Evolutionary conservation across 2,888 invertebrate genomes (phyloP).

Genomic region (Pseudococcus longispinus): DNA sequence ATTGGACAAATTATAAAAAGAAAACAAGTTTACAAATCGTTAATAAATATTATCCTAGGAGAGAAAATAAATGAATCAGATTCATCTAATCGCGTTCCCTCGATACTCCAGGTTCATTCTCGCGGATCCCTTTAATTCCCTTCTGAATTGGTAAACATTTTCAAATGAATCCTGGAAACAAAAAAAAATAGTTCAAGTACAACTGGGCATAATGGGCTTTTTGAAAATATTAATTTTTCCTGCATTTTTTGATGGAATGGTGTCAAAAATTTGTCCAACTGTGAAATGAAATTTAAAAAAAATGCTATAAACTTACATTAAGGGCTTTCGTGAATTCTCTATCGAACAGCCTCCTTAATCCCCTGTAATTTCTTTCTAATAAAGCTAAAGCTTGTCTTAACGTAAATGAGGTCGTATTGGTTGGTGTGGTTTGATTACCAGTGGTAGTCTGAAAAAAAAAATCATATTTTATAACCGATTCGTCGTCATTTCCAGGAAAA

Average conservation of each 20-base stretch:
- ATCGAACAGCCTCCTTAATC: slow-evolving; percentile 57
- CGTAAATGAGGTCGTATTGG: slow-evolving; percentile 47
- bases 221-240: no score
- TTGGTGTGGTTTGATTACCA: slow-evolving; percentile 6
- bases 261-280: neutral
- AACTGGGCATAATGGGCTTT: neutral
- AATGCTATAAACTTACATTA: slow-evolving; percentile 33
- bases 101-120: slow-evolving; percentile 21
- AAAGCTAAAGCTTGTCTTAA: slow-evolving; percentile 48
- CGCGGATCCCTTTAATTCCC: slow-evolving; percentile 36
- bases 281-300: neutral
- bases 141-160: slow-evolving; percentile 44
- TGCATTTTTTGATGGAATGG: no score
- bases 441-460: neutral
- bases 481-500: neutral
- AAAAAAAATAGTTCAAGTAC: neutral
- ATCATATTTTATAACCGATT: neutral
- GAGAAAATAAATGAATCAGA: neutral
- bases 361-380: slow-evolving; percentile 57
- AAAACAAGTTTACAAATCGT: neutral
- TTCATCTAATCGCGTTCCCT: slow-evolving; percentile 24
- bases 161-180: slow-evolving; percentile 32
- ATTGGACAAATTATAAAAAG: neutral
- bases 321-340: slow-evolving; percentile 57
- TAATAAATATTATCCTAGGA: neutral